Percentiles rank a stretch among this genome's conserved stretches.
Conservation (phyloP, 2,113 vertebrate species). For the Indicator indicator region DNA sequence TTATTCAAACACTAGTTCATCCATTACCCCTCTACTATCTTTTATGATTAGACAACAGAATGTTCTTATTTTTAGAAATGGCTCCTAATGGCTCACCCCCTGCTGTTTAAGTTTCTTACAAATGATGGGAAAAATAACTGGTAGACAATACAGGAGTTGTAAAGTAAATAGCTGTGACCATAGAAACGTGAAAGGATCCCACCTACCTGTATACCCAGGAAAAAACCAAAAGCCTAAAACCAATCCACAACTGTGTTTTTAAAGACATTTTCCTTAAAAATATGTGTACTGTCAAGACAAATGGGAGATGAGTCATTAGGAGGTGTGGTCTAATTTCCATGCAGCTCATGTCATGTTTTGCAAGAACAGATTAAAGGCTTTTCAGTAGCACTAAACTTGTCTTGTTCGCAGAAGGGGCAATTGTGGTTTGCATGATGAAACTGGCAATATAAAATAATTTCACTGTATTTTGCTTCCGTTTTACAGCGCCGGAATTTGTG, state of each 20-base stretch:
- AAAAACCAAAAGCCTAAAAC: neutral
- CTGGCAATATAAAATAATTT: constrained; percentile 7
- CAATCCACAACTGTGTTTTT: neutral
- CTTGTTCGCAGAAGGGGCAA: neutral
- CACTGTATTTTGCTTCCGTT: neutral
- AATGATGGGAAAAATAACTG: neutral
- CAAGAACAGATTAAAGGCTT: neutral
- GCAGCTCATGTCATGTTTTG: neutral
- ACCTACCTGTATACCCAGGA: neutral
- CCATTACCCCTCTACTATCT: neutral
- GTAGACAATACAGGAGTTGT: neutral
- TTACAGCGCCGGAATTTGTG: neutral
- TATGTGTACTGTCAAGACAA: neutral
- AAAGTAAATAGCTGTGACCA: neutral
- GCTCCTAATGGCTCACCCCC: neutral
- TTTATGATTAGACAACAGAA: neutral
- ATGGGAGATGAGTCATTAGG: neutral
- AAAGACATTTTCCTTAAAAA: neutral
- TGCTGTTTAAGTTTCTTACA: neutral
- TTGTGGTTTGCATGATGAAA: constrained; percentile 8
- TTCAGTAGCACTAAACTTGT: constrained; percentile 17
- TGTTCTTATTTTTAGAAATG: neutral
- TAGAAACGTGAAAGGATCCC: neutral
- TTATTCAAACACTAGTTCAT: neutral
- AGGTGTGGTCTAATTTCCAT: neutral